Conservation (phyloP, 2,113 vertebrate genomes). For the Struthidea cinerea region DNA sequence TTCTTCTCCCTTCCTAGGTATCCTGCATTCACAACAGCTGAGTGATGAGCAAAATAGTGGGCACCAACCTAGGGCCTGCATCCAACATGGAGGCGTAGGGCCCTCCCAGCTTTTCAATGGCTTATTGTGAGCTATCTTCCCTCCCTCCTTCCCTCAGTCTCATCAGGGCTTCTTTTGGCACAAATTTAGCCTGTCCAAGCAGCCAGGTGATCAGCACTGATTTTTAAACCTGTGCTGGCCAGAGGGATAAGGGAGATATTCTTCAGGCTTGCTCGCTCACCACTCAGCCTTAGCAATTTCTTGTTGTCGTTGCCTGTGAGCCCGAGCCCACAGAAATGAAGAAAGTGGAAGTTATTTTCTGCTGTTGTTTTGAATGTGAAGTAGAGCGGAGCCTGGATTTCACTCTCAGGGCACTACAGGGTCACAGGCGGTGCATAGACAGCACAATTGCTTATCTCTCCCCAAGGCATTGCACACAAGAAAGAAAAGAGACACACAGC, state of each 20-base stretch:
- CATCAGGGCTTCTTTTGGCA: background rate
- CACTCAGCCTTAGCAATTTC: background rate
- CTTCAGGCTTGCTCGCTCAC: background rate
- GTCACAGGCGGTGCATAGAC: background rate
- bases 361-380: conserved; percentile 48
- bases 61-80: background rate
- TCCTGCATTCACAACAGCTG: background rate
- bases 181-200: background rate
- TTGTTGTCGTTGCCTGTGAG: background rate
- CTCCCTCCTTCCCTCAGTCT: background rate
- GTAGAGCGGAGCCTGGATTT: background rate
- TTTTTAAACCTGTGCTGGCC: background rate
- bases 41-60: background rate
- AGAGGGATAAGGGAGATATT: background rate
- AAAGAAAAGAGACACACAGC: background rate
- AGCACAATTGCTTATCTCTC: conserved; percentile 30
- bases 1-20: background rate
- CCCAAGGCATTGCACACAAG: background rate
- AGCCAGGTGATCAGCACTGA: background rate
- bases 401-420: conserved; percentile 7
- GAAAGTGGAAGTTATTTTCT: conserved; percentile 36
- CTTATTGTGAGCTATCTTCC: background rate
- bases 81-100: background rate
- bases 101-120: background rate
- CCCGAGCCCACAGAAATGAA: background rate